A percentile compares a stretch with the other conserved stretches of the same genome.
Evolutionary conservation across 2,113 vertebrate genomes (phyloP).

Genomic region (Antigone vipio): DNA sequence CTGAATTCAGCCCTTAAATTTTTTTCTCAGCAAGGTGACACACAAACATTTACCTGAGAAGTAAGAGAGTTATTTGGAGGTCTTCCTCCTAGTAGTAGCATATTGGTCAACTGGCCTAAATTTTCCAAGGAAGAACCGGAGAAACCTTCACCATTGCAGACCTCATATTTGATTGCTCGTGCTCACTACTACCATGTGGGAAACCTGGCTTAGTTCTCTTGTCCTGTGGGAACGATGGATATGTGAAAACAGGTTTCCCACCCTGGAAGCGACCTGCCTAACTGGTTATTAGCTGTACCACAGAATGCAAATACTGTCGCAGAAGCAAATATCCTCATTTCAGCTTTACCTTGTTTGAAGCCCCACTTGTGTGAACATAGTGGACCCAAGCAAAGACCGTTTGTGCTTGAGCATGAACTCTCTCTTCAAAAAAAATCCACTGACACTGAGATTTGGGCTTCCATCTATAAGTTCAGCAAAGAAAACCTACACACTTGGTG

Average conservation of each 20-base stretch:
- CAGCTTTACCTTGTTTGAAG: not conserved
- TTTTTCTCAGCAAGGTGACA: not conserved
- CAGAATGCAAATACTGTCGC: not conserved
- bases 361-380: not conserved
- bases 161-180: not conserved
- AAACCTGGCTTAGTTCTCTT: not conserved
- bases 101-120: not conserved
- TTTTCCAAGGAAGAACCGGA: not conserved
- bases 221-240: not conserved
- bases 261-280: not conserved
- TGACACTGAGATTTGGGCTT: not conserved
- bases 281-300: conserved; percentile 13
- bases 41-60: not conserved
- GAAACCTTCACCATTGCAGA: not conserved
- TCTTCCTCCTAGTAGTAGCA: not conserved
- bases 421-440: not conserved
- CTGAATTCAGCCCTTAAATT: not conserved
- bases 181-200: not conserved
- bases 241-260: conserved; percentile 8
- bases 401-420: not conserved
- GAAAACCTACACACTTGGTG: not conserved
- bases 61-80: not conserved
- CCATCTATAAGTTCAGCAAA: rapidly evolving
- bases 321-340: not conserved
- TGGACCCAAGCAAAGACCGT: not conserved